These are phyloP conservation scores for Lobophora halterata DNA, from an alignment of 2,888 invertebrate genomes.

Conservation along the genomic window DNA sequence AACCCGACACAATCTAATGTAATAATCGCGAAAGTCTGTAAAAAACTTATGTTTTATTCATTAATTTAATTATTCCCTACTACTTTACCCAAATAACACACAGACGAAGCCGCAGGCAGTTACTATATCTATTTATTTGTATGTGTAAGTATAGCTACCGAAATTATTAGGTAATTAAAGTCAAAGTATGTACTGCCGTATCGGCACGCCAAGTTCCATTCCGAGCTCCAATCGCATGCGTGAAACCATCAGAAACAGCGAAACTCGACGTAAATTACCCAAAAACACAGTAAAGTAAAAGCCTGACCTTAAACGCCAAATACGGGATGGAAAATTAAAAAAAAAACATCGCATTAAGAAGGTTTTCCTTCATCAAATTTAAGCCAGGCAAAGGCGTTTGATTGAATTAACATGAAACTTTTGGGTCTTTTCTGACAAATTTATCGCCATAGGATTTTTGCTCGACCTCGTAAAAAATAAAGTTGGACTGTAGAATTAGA, in stretches of 20 bases:
- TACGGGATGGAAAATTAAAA: conserved; percentile 32
- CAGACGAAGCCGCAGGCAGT: no score
- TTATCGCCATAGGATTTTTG: conserved; percentile 64
- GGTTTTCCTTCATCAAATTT: conserved; percentile 65
- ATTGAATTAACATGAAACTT: conserved; percentile 78
- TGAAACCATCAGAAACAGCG: conserved; percentile 15
- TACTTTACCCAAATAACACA: no score
- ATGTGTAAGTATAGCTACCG: no score
- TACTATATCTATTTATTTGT: no score
- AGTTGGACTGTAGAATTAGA: conserved; percentile 59
- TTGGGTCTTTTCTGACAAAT: conserved; percentile 60
- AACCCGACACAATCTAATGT: no score
- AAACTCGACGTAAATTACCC: conserved; percentile 22
- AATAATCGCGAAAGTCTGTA: no score
- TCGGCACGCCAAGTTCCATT: background rate
- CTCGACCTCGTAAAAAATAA: conserved; percentile 53
- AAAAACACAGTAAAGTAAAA: conserved; percentile 29
- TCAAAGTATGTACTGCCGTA: no score
- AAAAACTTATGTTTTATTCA: no score
- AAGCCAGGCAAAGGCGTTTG: conserved; percentile 61
- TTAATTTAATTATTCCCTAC: no score
- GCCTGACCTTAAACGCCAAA: conserved; percentile 31
- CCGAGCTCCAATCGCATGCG: background rate
- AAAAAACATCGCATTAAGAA: conserved; percentile 35
- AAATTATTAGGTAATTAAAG: no score